Evolutionary conservation across 2,797 vertebrate species (phyloP).

Genomic region (Masticophis lateralis): DNA sequence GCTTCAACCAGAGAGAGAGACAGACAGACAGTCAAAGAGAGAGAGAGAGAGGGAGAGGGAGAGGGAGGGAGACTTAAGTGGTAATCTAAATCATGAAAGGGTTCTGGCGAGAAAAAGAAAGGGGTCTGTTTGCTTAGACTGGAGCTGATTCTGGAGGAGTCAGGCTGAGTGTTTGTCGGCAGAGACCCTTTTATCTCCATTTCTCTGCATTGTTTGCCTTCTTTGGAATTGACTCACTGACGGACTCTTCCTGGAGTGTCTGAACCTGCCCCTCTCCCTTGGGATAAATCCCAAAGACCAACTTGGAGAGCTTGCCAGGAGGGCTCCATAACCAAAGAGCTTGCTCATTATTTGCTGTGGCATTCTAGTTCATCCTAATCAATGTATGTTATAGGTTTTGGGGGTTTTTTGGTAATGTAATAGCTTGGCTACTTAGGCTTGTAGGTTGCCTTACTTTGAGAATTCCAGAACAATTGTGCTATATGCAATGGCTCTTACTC

Average conservation of each 20-base stretch:
- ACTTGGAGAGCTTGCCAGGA: neutral
- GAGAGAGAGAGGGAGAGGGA: conserved; percentile 34
- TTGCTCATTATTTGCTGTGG: neutral
- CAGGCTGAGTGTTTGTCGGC: conserved; percentile 32
- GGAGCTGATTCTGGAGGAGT: neutral
- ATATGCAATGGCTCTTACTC: neutral
- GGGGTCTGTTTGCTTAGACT: conserved; percentile 22
- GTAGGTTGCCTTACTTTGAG: neutral
- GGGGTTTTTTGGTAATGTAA: too few species aligned
- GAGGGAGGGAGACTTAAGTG: conserved; percentile 31
- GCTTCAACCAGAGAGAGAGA: conserved; percentile 57
- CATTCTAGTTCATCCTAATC: neutral
- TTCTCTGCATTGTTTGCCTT: neutral
- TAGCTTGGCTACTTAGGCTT: neutral
- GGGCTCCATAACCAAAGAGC: neutral
- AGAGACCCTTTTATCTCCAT: conserved; percentile 33
- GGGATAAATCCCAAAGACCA: neutral
- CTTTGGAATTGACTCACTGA: neutral
- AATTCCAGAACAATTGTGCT: neutral
- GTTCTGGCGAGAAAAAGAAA: conserved; percentile 24
- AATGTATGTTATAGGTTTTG: neutral
- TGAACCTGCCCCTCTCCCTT: neutral
- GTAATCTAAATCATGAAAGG: conserved; percentile 32
- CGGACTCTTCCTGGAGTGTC: neutral
- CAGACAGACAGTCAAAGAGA: conserved; percentile 15